Evolutionary conservation across 1,140 invertebrate genomes (phyloP).

Genomic region (Papilio glaucus): DNA sequence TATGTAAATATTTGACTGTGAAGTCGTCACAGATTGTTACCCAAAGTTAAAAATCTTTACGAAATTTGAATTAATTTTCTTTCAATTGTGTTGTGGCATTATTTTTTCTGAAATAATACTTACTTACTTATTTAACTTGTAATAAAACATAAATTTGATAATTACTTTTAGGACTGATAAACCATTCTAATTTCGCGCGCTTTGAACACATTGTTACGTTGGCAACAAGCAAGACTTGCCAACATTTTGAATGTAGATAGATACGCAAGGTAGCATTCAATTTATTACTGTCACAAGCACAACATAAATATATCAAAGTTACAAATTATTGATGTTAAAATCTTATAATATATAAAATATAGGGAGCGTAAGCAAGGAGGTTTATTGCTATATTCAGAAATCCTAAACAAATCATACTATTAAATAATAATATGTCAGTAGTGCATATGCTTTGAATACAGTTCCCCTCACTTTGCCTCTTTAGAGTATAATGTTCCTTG

Average conservation of each 20-base stretch:
- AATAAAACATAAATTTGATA: not conserved
- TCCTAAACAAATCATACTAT: too few relatives aligned
- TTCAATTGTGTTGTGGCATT: not conserved
- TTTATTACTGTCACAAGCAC: not conserved
- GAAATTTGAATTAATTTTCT: not conserved
- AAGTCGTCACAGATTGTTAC: not conserved
- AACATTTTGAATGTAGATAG: too few relatives aligned
- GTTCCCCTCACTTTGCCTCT: too few relatives aligned
- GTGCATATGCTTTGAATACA: too few relatives aligned
- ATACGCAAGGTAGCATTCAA: not conserved
- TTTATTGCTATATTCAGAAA: too few relatives aligned
- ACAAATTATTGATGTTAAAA: too few relatives aligned
- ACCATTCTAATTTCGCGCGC: slow-evolving; percentile 6
- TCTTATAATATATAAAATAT: too few relatives aligned
- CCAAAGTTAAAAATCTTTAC: not conserved
- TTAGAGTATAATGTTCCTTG: too few relatives aligned
- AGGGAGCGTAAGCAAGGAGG: too few relatives aligned
- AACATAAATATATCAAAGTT: too few relatives aligned
- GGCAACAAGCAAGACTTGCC: not conserved
- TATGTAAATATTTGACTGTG: not conserved
- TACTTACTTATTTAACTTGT: not conserved
- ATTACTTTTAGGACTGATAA: not conserved
- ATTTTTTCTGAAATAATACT: not conserved
- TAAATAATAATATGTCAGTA: too few relatives aligned
- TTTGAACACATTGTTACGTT: not conserved